Evolutionary conservation across 2,113 vertebrate species (phyloP).

Genomic region (Clarias batrachus): DNA sequence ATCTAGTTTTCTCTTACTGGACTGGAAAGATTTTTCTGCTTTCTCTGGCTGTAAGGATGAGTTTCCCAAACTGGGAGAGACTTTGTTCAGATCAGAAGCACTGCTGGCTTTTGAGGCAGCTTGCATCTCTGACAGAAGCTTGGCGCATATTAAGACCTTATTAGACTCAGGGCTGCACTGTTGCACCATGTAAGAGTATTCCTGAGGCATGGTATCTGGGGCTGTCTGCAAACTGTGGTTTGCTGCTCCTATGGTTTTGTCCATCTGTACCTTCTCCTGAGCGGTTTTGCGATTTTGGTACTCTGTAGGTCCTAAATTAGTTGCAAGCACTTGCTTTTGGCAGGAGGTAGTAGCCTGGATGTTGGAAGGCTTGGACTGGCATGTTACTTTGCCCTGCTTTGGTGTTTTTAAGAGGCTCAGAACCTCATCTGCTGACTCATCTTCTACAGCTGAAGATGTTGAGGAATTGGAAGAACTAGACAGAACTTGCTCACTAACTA

Average conservation of each 20-base stretch:
- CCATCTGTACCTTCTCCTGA: slow-evolving; percentile 44
- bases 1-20: slow-evolving; percentile 43
- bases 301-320: slow-evolving; percentile 5
- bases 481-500: slow-evolving; percentile 56
- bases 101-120: slow-evolving; percentile 58
- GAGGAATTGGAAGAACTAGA: slow-evolving; percentile 41
- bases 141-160: slow-evolving; percentile 55
- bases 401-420: slow-evolving; percentile 59
- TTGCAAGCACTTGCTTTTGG: slow-evolving; percentile 27
- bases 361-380: slow-evolving; percentile 39
- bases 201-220: slow-evolving; percentile 53
- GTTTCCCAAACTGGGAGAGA: slow-evolving; percentile 18
- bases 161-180: slow-evolving; percentile 60
- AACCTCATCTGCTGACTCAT: slow-evolving; percentile 51
- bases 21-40: slow-evolving; percentile 41
- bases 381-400: slow-evolving; percentile 35
- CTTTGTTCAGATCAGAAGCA: slow-evolving; percentile 47
- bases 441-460: slow-evolving; percentile 54
- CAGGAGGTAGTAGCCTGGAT: slow-evolving; percentile 26
- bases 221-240: slow-evolving; percentile 60
- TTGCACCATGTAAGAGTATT: slow-evolving; percentile 61
- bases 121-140: slow-evolving; percentile 63
- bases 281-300: slow-evolving; percentile 10
- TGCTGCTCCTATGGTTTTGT: slow-evolving; percentile 53
- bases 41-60: slow-evolving; percentile 31